Evolutionary conservation across 2,113 vertebrate genomes (phyloP), one percentile per base, ranked within the genome.

Genomic region (Gymnogyps californianus): DNA sequence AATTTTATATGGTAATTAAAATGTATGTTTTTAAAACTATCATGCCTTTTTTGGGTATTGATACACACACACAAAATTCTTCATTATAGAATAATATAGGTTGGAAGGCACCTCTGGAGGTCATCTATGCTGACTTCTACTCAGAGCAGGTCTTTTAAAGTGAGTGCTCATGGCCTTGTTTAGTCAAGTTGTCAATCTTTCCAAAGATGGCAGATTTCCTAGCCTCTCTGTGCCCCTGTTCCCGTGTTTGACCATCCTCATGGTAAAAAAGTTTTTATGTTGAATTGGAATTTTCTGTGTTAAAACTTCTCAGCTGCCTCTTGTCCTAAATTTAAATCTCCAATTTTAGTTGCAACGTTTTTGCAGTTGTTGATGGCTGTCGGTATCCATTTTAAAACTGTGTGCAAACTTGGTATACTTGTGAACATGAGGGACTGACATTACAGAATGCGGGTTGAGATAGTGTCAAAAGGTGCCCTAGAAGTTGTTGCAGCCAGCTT

Each of bases 121-220:
- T 58, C 57, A 40, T 58, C 36, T 87, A 10, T 59, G 78, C 22
- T 40, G n/a, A 38, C 9, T 69, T 47, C 26, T 58, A 1, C 21
- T 87, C 24, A 58, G 58, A 81, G 11, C 16, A 49, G 31, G 5
- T 57, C 29, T 87, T 59, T 29, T 18, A 16, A 36, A 32, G 10
- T 65, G 40, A 31, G 8, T 44, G 18, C 36, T 95, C 3, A 5
- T 87, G 59, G 26, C 61, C 14, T 64, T 47, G 34, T 65, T 80
- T 58, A 51, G n/a, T 46, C 0, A 0, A 47, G n/a, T 34, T 38
- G 40, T 38, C 31, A 24, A 0, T 61, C 31, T 54, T 36, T n/a
- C 19, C 25, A 46, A 34, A 67, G 66, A 7, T 32, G 11, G 25
- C 72, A 80, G 28, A n/a, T 46, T 51, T 79, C 22, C 7, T 26